phyloP scores from a whole-genome alignment of 2,797 vertebrate genomes.

The Sebastes paucispinis region DNA sequence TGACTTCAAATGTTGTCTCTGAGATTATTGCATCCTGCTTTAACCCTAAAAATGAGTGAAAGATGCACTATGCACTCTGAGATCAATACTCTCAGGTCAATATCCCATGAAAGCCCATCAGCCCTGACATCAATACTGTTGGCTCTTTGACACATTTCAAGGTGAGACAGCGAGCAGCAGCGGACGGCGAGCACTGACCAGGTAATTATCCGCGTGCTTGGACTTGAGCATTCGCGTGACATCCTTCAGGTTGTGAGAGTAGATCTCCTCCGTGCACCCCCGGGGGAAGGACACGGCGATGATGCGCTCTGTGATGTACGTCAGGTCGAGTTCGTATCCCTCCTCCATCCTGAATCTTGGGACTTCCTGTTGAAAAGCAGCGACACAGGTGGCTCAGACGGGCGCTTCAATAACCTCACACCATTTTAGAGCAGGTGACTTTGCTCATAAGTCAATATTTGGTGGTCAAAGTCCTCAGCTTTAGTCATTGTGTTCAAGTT shows the following conservation, averaged over 20 bases:
- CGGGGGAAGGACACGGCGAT: slow-evolving; percentile 94
- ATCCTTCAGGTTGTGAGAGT: slow-evolving; percentile 90
- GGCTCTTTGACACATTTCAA: slow-evolving; percentile 37
- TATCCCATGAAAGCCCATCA: slow-evolving; percentile 14
- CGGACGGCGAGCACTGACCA: slow-evolving; percentile 82
- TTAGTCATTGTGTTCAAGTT: slow-evolving; percentile 53
- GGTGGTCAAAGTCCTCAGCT: slow-evolving; percentile 70
- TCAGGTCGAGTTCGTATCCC: slow-evolving; percentile 93
- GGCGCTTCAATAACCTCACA: slow-evolving; percentile 3
- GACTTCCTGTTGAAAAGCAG: slow-evolving; percentile 41
- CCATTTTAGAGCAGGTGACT: slow-evolving; percentile 40
- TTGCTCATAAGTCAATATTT: slow-evolving; percentile 71
- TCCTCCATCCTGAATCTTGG: slow-evolving; percentile 87
- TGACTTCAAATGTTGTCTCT: background rate
- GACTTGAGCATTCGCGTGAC: slow-evolving; percentile 96
- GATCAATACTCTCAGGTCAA: slow-evolving; percentile 31
- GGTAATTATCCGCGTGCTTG: slow-evolving; percentile 95
- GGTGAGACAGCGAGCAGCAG: background rate
- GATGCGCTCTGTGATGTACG: slow-evolving; percentile 95
- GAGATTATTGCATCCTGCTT: background rate
- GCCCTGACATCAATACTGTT: slow-evolving; percentile 10
- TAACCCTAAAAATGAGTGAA: background rate
- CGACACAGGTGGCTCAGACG: slow-evolving; percentile 7
- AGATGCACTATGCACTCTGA: slow-evolving; percentile 4
- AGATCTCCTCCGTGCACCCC: slow-evolving; percentile 90